These are phyloP conservation scores for Drosophila falleni DNA, from an alignment of 2,888 invertebrate genomes.

Conservation along the genomic window DNA sequence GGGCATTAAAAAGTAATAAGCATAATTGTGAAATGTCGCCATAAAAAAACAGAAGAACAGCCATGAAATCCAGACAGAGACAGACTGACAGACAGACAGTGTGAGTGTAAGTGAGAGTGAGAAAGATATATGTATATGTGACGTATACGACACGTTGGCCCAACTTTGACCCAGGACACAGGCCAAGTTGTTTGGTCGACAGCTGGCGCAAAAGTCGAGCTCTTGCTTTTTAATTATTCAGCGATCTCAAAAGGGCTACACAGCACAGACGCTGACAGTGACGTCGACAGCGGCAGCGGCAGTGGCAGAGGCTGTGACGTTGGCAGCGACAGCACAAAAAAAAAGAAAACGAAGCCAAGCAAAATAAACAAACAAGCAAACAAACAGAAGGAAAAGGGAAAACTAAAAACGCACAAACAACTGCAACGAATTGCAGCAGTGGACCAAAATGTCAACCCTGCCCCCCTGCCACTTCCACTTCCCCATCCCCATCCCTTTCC, in stretches of 20 bases:
- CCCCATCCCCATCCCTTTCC: background rate
- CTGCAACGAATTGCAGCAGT: conserved; percentile 58
- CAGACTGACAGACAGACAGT: background rate
- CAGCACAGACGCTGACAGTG: conserved; percentile 18
- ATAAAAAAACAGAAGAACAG: conserved; percentile 18
- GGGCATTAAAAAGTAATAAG: conserved; percentile 76
- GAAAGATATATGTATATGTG: conserved; percentile 21
- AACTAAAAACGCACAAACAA: conserved; percentile 59
- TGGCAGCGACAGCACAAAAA: background rate
- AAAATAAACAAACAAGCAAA: conserved; percentile 29
- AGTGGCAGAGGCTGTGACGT: conserved; percentile 5
- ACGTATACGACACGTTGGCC: conserved; percentile 59
- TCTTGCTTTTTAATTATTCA: conserved; percentile 73
- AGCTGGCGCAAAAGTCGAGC: conserved; percentile 72
- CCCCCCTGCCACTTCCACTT: background rate
- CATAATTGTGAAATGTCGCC: conserved; percentile 73
- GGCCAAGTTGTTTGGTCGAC: conserved; percentile 71
- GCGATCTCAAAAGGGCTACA: conserved; percentile 49
- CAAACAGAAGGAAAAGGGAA: conserved; percentile 22
- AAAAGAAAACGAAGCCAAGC: conserved; percentile 21
- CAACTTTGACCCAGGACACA: conserved; percentile 75
- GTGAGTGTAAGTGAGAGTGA: background rate
- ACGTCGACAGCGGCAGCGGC: background rate
- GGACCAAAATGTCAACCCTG: conserved; percentile 49
- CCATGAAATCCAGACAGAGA: conserved; percentile 40